Percentiles rank a stretch among this genome's conserved stretches.
These are phyloP conservation scores for Limulus polyphemus DNA, from an alignment of 2,888 invertebrate genomes.

Conservation along the genomic window DNA sequence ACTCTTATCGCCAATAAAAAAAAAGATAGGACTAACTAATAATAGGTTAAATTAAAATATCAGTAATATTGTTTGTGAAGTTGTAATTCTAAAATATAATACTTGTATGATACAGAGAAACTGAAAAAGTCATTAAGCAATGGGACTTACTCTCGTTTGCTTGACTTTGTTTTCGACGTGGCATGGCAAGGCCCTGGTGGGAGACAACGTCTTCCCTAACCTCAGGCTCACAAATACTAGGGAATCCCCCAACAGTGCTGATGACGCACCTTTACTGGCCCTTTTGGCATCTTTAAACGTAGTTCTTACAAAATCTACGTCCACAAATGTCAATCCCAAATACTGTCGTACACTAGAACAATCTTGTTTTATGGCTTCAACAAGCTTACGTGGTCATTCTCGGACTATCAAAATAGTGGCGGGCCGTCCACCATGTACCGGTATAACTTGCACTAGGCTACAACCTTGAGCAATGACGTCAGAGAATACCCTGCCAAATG, in stretches of 20 bases:
- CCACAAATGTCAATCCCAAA: not conserved
- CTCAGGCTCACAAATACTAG: slow-evolving; percentile 8
- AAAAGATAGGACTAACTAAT: no score
- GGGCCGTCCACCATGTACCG: slow-evolving; percentile 6
- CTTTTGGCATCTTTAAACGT: no score
- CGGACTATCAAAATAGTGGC: slow-evolving; percentile 1
- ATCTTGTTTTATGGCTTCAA: not conserved
- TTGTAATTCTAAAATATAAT: no score
- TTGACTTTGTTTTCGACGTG: slow-evolving; percentile 20
- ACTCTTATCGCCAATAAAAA: no score
- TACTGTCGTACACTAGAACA: not conserved
- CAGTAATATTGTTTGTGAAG: no score
- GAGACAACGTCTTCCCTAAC: no score
- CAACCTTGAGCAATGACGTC: slow-evolving; percentile 22
- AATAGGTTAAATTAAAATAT: no score
- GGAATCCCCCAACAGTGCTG: slow-evolving; percentile 12
- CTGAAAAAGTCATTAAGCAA: no score
- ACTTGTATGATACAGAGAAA: no score
- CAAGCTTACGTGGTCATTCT: not conserved
- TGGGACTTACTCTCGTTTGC: slow-evolving; percentile 16
- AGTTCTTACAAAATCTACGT: no score
- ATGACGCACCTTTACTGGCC: not conserved
- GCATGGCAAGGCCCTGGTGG: slow-evolving; percentile 13
- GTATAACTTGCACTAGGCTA: slow-evolving; percentile 18
- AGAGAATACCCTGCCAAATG: slow-evolving; percentile 21